Evolutionary conservation across 2,113 vertebrate species (phyloP), one percentile per base, ranked within the genome.

Genomic region (Carlito syrichta): DNA sequence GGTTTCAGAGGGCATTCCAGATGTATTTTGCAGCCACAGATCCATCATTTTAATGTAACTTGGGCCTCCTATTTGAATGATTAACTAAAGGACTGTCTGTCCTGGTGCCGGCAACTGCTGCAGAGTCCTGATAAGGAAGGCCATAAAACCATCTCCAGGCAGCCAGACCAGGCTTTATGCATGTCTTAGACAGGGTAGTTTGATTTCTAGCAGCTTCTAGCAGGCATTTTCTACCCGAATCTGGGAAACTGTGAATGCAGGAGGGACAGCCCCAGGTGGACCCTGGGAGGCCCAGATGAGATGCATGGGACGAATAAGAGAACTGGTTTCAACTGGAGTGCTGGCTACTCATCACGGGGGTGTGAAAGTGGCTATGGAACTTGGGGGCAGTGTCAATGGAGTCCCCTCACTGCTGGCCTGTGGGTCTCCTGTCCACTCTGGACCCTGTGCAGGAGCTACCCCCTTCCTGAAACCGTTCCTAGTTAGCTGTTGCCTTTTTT

Each of bases 21-120:
- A 60, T 86, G 73, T 60, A 27, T 78, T 95, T 84, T 87, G 45
- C 83, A 94, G 78, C 25, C 40, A 68, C 45, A 78, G 89, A 97
- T 94, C 22, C 62, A 88, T 97, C 95, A 97, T 96, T 97, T 96
- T 93, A 95, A 97, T 96, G 85, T 94, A 86, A 79, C 74, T 74
- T 35, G 35, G 54, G 38, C 62, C 69, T 87, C n/a, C n/a, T n/a
- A 63, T 96, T 96, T 94, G 91, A 96, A 95, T 94, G 92, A 97
- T 94, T 96, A 82, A 93, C 81, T 74, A 89, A 81, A 86, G 58
- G 30, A 84, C 30, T 43, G 9, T 78, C 76, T 63, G 40, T 84
- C 58, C 69, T 14, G 27, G 4, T 45, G 54, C 82, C 40, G 13
- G 69, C 1, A 5, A 71, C 86, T 90, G 88, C 96, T 95, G 97